These are phyloP conservation scores for Troides helena DNA, from an alignment of 2,888 invertebrate species.

Conservation along the genomic window DNA sequence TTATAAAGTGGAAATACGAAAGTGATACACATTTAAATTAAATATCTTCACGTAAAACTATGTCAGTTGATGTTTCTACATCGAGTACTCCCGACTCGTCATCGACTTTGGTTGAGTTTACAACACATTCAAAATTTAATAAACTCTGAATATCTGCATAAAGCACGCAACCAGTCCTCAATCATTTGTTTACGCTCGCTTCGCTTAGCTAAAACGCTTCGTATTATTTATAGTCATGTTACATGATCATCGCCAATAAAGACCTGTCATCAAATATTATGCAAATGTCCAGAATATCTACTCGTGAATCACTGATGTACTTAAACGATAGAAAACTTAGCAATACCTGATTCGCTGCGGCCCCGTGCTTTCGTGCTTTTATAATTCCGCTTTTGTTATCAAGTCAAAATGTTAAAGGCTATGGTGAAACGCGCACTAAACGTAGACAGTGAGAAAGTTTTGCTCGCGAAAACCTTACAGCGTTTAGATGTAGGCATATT, in stretches of 20 bases:
- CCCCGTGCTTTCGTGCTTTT: slow-evolving; percentile 57
- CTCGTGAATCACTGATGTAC: slow-evolving; percentile 58
- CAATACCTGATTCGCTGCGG: slow-evolving; percentile 64
- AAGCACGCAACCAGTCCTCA: slow-evolving; percentile 63
- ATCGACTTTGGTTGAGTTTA: slow-evolving; percentile 33
- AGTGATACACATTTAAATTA: background rate
- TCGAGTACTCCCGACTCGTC: slow-evolving; percentile 51
- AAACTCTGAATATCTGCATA: slow-evolving; percentile 43
- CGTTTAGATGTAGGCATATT: slow-evolving; percentile 62
- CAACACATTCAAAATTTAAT: slow-evolving; percentile 51
- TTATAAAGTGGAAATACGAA: background rate
- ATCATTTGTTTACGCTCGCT: slow-evolving; percentile 73
- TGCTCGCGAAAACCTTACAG: slow-evolving; percentile 59
- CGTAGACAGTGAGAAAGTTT: slow-evolving; percentile 54
- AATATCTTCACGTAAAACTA: slow-evolving; percentile 5
- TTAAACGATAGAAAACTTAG: slow-evolving; percentile 52
- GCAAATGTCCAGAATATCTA: slow-evolving; percentile 68
- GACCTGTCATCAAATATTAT: slow-evolving; percentile 64
- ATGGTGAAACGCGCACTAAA: slow-evolving; percentile 69
- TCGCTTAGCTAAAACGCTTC: slow-evolving; percentile 60
- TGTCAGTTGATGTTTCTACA: slow-evolving; percentile 45
- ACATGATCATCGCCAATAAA: slow-evolving; percentile 74
- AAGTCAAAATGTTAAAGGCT: slow-evolving; percentile 64
- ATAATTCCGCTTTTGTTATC: slow-evolving; percentile 42
- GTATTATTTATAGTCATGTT: slow-evolving; percentile 69